Evolutionary conservation across 2,113 vertebrate genomes (phyloP).

Genomic region (Stigmatopora nigra): DNA sequence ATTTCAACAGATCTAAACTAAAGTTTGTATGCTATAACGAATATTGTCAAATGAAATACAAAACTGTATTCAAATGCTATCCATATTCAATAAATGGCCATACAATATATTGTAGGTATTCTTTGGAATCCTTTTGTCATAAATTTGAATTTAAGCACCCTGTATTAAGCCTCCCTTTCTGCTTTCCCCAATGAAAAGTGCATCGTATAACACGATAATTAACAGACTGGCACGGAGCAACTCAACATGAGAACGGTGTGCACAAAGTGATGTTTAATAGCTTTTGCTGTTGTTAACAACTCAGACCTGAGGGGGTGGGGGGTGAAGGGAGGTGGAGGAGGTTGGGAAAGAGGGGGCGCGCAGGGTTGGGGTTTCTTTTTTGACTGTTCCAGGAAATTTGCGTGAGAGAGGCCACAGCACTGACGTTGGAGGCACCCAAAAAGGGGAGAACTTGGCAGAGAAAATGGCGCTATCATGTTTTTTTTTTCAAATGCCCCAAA

Average conservation of each 20-base stretch:
- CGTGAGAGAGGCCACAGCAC: conserved; percentile 42
- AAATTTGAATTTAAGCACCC: conserved; percentile 60
- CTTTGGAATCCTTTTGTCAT: conserved; percentile 50
- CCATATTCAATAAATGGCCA: background rate
- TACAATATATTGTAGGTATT: background rate
- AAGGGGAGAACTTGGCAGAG: conserved; percentile 31
- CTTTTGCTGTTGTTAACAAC: conserved; percentile 69
- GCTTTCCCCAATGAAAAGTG: background rate
- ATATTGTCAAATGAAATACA: background rate
- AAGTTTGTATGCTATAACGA: no score
- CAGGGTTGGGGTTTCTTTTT: conserved; percentile 52
- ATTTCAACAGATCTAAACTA: no score
- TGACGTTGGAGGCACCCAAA: conserved; percentile 50
- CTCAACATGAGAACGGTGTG: conserved; percentile 58
- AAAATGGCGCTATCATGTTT: conserved; percentile 8
- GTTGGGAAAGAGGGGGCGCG: conserved; percentile 57
- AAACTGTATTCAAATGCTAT: background rate
- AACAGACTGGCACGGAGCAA: conserved; percentile 4
- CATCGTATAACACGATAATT: conserved; percentile 1
- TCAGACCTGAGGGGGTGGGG: conserved; percentile 27
- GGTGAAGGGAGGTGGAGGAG: conserved; percentile 63
- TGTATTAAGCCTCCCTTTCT: conserved; percentile 38
- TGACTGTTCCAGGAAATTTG: conserved; percentile 67
- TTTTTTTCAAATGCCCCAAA: background rate
- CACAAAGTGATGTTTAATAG: conserved; percentile 58